Base-by-base conservation (phyloP, 37 sponge, comb jelly and placozoan species). In the Oscarella lobularis region DNA sequence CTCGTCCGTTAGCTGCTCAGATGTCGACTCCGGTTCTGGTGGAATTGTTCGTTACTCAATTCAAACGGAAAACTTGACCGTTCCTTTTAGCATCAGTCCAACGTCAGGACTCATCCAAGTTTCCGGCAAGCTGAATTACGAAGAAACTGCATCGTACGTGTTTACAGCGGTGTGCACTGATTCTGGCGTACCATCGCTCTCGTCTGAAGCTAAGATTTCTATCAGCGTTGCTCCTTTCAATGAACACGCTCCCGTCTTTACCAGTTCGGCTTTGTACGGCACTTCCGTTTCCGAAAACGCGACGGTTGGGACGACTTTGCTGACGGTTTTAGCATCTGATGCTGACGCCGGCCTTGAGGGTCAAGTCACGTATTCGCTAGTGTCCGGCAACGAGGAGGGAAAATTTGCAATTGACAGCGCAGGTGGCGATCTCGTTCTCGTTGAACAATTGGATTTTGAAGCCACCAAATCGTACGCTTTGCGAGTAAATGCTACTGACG, bases 161-260 rank as follows among this genome's bases (percentile, higher is more conserved):
- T 74, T 88, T 36, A 35, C n/a, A 1, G 82, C 75, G 0, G 32
- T 66, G 6, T 88, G 89, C 66, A 74, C 60, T 20, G 60, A 48
- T 20, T 48, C 20, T 48, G 60, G 60, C 9, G 14, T 48, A 27
- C 60, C 60, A 9, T 9, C 20, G 60, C 20, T 48, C 14, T 48
- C 60, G 20, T 48, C 60, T 20, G 60, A 48, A 48, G 60, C 14
- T 9, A 9, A 48, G 60, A 48, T 88, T 5, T 78, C 75, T 14
- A 78, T 88, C 1, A 32, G 65, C 33, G 41, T 88, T 2, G 54
- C 27, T 33, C 89, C 89, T 67, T 88, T 79, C 82, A 88, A 88
- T 40, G 85, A 88, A 39, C 66, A 39, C 39, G 60, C 82, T 36
- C 89, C 89, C 38, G 41, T 66, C 35, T 68, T 68, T 4, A 34